A percentile compares a stretch with the other conserved stretches of the same genome.
Evolutionary conservation across 2,113 vertebrate genomes (phyloP).

Genomic region (Hippocampus barbouri): DNA sequence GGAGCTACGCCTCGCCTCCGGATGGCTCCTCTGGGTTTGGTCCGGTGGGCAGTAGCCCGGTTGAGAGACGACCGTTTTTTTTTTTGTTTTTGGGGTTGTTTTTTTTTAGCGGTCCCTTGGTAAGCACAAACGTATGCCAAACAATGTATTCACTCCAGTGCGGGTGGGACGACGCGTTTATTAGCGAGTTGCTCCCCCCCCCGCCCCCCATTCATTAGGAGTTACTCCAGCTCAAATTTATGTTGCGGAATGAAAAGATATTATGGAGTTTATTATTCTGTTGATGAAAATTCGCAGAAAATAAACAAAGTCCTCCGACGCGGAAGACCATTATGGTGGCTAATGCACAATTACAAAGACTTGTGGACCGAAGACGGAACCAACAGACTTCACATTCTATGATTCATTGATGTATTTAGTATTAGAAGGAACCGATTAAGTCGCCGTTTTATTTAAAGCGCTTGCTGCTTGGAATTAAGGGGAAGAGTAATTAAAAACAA

Average conservation of each 20-base stretch:
- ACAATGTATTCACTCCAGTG: background rate
- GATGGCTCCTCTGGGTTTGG: slow-evolving; percentile 20
- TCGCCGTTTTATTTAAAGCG: slow-evolving; percentile 43
- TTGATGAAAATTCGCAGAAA: background rate
- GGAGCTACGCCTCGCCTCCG: slow-evolving; percentile 6
- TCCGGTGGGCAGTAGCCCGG: slow-evolving; percentile 27
- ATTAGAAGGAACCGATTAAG: slow-evolving; percentile 49
- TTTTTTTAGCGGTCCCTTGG: slow-evolving; percentile 2
- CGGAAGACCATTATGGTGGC: background rate
- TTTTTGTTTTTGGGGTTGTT: background rate
- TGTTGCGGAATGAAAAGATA: background rate
- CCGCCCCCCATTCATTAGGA: too few relatives aligned
- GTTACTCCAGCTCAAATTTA: background rate
- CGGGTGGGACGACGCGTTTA: background rate
- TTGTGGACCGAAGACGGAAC: slow-evolving; percentile 9
- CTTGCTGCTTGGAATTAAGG: slow-evolving; percentile 64
- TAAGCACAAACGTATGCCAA: background rate
- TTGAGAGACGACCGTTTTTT: slow-evolving; percentile 17
- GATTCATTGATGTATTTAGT: slow-evolving; percentile 39
- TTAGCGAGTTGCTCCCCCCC: too few relatives aligned
- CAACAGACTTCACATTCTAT: slow-evolving; percentile 25
- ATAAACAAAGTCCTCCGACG: background rate
- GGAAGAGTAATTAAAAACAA: slow-evolving; percentile 69
- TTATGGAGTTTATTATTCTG: background rate
- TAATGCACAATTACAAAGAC: slow-evolving; percentile 7